Conservation (phyloP, 2,797 vertebrate genomes). For the Columba guinea region DNA sequence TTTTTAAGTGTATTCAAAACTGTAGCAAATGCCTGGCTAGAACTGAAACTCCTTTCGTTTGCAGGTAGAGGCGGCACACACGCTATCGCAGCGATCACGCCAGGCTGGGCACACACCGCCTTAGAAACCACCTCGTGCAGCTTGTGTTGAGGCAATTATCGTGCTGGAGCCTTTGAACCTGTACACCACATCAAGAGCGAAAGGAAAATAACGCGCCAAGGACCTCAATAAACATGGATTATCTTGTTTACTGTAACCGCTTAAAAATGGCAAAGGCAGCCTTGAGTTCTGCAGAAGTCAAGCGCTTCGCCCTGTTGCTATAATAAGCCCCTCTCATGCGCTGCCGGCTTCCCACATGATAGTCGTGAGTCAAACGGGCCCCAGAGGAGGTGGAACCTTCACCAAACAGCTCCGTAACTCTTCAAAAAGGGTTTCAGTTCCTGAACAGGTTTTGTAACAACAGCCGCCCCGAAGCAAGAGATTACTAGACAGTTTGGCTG, state of each 20-base stretch:
- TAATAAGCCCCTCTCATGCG: fast-evolving
- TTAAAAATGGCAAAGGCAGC: neutral
- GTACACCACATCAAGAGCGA: neutral
- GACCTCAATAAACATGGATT: neutral
- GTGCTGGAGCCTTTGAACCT: neutral
- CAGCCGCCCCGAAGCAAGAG: neutral
- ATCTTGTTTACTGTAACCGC: neutral
- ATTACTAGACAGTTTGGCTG: fast-evolving
- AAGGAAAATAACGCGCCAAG: neutral
- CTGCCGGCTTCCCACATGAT: neutral
- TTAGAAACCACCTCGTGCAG: neutral
- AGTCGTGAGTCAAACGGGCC: neutral
- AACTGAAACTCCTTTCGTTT: neutral
- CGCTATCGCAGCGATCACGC: fast-evolving
- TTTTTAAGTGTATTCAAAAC: neutral
- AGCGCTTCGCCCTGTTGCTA: neutral
- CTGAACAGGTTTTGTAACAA: neutral
- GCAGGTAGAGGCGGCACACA: neutral
- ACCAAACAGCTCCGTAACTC: neutral
- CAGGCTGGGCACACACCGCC: neutral
- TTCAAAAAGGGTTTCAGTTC: constrained; percentile 2
- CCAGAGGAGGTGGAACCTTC: neutral
- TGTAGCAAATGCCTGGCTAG: neutral
- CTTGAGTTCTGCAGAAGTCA: neutral
- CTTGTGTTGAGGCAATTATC: neutral